Conservation (phyloP, 2,797 vertebrate genomes). For the Allobates femoralis region DNA sequence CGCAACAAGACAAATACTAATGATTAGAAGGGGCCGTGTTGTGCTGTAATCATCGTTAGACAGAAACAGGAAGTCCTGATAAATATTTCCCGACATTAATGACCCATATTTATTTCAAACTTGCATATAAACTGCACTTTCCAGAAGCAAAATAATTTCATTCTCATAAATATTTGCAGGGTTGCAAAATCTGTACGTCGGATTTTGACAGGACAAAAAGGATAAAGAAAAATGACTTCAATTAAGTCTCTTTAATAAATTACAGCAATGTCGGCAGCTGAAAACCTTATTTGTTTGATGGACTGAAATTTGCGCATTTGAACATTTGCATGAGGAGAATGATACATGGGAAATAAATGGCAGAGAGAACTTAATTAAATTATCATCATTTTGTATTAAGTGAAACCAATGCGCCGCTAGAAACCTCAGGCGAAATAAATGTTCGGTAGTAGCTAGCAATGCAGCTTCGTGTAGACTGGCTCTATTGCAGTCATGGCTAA, state of each 20-base stretch:
- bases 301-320: not conserved
- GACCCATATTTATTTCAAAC: constrained; percentile 1
- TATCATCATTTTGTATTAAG: constrained; percentile 10
- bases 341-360: constrained; percentile 9
- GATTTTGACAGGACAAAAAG: constrained; percentile 19
- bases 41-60: not conserved
- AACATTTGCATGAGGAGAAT: constrained; percentile 3
- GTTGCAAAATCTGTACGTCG: constrained; percentile 9
- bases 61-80: not conserved
- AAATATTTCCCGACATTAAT: constrained; percentile 10
- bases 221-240: constrained; percentile 14
- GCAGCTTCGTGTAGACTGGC: not conserved
- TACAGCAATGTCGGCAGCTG: not conserved
- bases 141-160: constrained; percentile 11
- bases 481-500: not conserved
- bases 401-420: not conserved
- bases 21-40: not conserved
- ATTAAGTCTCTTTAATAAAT: constrained; percentile 28
- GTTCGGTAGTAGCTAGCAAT: not conserved
- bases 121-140: not conserved
- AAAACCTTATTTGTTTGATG: not conserved
- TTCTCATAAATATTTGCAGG: constrained; percentile 33
- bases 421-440: not conserved
- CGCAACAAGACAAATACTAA: not conserved
- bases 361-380: constrained; percentile 1